Base-by-base conservation (phyloP, 2,888 invertebrate species). In the Eupithecia tripunctaria region DNA sequence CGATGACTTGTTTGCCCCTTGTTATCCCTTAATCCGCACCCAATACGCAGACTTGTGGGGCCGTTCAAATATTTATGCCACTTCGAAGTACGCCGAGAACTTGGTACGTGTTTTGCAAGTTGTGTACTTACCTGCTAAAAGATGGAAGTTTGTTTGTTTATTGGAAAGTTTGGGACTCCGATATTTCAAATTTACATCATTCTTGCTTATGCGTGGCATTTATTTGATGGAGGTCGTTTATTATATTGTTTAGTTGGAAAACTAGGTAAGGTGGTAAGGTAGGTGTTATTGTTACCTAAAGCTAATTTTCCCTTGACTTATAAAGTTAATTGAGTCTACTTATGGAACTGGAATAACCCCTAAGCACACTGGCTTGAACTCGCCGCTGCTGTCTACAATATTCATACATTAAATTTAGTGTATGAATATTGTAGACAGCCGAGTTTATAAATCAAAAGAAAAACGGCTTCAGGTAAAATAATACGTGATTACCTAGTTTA, bases 61-160 rank as follows among this genome's bases (percentile, higher is more conserved):
- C 63, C 56, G 75, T 73, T 79, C 73, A 76, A 78, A 78, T 78
- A 79, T 78, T 76, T 74, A 79, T 78, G 72, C 71, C 78, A 73
- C 76, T 71, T 71, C 21, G 47, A 51, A 69, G 67, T 68, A 74
- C 71, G 73, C 73, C 65, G 56, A 32, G 68, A 73, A 79, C 76
- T 76, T 77, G 62, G 71, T 72, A 64, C 76, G 75, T 77, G 76
- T 79, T 75, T 77, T 69, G 72, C 71, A 75, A 75, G 73, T 72
- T 72, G 67, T 71, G 38, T 59, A 67, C 75, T 69, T 67, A 72
- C 75, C 71, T 67, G 59, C 38, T 60, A 67, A 63, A 75, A 70
- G 70, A 72, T 70, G 75, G 70, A 72, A 72, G 70, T 72, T 72
- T 64, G 67, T 71, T 68, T 75, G 72, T 70, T 70, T 75, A 71